Evolutionary conservation across 2,888 invertebrate species (phyloP).

Genomic region (Drosophila formosana): DNA sequence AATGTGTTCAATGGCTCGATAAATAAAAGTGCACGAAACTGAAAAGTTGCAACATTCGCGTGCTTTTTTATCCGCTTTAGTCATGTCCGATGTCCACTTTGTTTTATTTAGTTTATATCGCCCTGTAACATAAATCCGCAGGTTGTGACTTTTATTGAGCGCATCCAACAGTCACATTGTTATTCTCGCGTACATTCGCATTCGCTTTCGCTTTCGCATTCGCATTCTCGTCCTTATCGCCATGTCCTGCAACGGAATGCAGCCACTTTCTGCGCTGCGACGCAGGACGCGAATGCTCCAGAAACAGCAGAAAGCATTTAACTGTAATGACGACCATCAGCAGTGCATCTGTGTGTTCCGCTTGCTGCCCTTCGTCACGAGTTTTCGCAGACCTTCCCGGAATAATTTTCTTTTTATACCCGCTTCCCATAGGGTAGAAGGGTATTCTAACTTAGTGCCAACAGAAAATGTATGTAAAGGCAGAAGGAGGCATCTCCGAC

Average conservation of each 20-base stretch:
- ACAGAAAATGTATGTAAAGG: too few species aligned
- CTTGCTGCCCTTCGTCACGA: background rate
- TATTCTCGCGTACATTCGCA: constrained; percentile 9
- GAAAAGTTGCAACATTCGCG: constrained; percentile 4
- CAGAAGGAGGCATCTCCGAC: too few species aligned
- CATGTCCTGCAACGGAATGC: constrained; percentile 13
- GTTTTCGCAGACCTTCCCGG: too few species aligned
- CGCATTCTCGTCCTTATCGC: background rate
- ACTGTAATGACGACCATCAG: constrained; percentile 38
- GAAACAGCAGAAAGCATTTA: constrained; percentile 30
- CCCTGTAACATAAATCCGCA: constrained; percentile 25
- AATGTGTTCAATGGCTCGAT: background rate
- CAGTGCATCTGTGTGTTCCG: background rate
- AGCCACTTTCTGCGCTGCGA: constrained; percentile 12
- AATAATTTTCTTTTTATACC: too few species aligned
- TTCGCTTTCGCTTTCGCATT: background rate
- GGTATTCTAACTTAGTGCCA: too few species aligned
- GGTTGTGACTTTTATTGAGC: constrained; percentile 45
- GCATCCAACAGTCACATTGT: constrained; percentile 25
- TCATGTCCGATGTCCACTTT: constrained; percentile 16
- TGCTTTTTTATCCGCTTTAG: constrained; percentile 7
- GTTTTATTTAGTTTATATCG: constrained; percentile 21
- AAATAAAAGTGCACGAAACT: background rate
- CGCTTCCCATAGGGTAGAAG: too few species aligned
- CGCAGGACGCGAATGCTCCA: constrained; percentile 1